Evolutionary conservation across 2,888 invertebrate genomes (phyloP).

Genomic region (Pyrrhosoma nymphula): DNA sequence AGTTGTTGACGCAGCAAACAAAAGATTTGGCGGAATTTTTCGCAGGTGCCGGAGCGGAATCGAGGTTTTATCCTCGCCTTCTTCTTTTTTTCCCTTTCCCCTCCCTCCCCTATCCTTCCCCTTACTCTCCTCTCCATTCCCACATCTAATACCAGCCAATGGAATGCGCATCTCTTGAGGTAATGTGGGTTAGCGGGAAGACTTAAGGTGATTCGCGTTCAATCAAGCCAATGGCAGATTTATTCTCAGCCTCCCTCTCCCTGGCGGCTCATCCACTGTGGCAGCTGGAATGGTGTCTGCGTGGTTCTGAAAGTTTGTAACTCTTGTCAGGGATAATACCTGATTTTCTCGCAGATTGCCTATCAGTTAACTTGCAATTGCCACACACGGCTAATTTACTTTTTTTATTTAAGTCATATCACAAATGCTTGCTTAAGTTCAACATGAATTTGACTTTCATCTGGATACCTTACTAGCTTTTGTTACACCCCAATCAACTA

Average conservation of each 20-base stretch:
- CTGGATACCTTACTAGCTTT: too few relatives aligned
- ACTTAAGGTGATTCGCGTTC: neutral
- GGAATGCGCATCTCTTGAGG: constrained; percentile 20
- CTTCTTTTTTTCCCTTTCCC: neutral
- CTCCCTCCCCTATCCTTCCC: neutral
- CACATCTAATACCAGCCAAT: neutral
- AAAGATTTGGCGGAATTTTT: constrained; percentile 23
- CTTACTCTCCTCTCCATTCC: too few relatives aligned
- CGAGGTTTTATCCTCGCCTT: constrained; percentile 16
- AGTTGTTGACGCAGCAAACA: constrained; percentile 24
- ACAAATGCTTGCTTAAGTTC: too few relatives aligned
- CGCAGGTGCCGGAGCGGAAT: neutral
- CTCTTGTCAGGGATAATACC: neutral
- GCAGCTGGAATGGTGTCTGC: neutral
- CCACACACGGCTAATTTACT: neutral
- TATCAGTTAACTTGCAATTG: neutral
- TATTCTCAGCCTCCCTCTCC: neutral
- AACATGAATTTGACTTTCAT: too few relatives aligned
- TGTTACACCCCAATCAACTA: too few relatives aligned
- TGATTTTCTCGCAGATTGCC: neutral
- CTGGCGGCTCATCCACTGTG: neutral
- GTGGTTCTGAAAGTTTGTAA: neutral
- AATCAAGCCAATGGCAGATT: constrained; percentile 17
- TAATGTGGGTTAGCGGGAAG: neutral
- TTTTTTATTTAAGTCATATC: neutral